A percentile compares a stretch with the other conserved stretches of the same genome.
Evolutionary conservation across 2,113 vertebrate species (phyloP).

Genomic region (Hypocryptadius cinnamomeus): DNA sequence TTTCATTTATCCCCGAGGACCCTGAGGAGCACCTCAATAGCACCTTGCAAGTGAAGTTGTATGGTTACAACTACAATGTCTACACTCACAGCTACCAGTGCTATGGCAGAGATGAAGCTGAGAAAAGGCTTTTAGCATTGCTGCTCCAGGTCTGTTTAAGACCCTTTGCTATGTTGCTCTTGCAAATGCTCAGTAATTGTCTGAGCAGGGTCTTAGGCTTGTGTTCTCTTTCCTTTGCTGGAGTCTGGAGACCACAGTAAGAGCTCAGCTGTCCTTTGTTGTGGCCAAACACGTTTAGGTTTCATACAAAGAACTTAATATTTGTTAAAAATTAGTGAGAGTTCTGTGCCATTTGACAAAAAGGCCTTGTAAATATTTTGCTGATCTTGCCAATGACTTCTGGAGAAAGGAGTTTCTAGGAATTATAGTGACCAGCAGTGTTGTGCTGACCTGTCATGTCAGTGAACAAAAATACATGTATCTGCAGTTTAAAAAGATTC

Average conservation of each 20-base stretch:
- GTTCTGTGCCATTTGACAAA: neutral
- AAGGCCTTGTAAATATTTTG: neutral
- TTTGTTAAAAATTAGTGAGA: neutral
- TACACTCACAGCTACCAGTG: constrained; percentile 94
- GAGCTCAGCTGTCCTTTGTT: neutral
- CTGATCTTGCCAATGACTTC: neutral
- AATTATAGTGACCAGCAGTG: neutral
- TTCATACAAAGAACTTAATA: neutral
- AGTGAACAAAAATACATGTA: neutral
- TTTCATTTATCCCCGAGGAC: constrained; percentile 76
- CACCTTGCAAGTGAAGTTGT: constrained; percentile 77
- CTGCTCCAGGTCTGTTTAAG: constrained; percentile 73
- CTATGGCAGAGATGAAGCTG: constrained; percentile 89
- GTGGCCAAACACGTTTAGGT: neutral
- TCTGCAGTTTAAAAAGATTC: neutral
- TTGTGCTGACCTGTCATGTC: neutral
- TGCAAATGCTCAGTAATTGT: neutral
- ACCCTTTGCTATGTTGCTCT: neutral
- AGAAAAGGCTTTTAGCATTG: constrained; percentile 77
- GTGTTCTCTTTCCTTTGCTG: neutral
- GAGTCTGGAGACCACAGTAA: neutral
- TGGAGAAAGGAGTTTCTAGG: neutral
- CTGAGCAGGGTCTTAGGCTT: neutral
- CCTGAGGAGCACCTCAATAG: constrained; percentile 1
- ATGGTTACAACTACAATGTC: constrained; percentile 84